phyloP scores from a whole-genome alignment of 2,888 invertebrate genomes.

The Hyppa rectilinea region DNA sequence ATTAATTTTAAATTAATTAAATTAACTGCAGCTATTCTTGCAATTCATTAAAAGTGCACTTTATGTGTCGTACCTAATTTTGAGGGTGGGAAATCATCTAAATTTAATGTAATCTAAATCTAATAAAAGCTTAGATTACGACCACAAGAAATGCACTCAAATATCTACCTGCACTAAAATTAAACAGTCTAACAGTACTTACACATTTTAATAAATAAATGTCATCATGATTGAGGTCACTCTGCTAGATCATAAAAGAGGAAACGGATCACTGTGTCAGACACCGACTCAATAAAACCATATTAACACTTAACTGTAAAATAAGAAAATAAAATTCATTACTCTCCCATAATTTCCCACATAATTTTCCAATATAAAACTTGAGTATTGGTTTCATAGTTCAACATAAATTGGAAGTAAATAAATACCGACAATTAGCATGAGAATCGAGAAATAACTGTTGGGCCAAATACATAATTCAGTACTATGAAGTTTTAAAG shows the following conservation, averaged over 20 bases:
- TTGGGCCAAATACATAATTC: constrained; percentile 80
- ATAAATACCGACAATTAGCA: constrained; percentile 75
- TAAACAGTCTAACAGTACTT: not conserved
- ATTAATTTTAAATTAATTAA: too few relatives aligned
- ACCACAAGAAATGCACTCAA: constrained; percentile 15
- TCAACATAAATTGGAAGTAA: constrained; percentile 60
- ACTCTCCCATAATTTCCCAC: constrained; percentile 52
- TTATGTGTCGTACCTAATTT: too few relatives aligned
- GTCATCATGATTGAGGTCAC: constrained; percentile 47
- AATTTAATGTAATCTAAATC: too few relatives aligned
- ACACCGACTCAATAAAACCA: constrained; percentile 52
- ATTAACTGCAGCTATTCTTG: too few relatives aligned
- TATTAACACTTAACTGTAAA: constrained; percentile 60
- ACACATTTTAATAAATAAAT: constrained; percentile 30
- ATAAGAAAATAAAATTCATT: constrained; percentile 52
- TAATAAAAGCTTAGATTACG: too few relatives aligned
- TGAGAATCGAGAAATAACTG: constrained; percentile 77
- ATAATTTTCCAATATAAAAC: constrained; percentile 68
- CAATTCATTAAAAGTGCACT: too few relatives aligned
- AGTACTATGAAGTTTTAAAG: constrained; percentile 69
- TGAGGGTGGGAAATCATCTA: too few relatives aligned
- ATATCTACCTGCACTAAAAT: constrained; percentile 3
- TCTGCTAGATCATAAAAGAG: constrained; percentile 40
- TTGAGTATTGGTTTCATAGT: constrained; percentile 66
- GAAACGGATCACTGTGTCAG: constrained; percentile 62